phyloP scores from a whole-genome alignment of 2,888 invertebrate species.

The Agriopis marginaria region DNA sequence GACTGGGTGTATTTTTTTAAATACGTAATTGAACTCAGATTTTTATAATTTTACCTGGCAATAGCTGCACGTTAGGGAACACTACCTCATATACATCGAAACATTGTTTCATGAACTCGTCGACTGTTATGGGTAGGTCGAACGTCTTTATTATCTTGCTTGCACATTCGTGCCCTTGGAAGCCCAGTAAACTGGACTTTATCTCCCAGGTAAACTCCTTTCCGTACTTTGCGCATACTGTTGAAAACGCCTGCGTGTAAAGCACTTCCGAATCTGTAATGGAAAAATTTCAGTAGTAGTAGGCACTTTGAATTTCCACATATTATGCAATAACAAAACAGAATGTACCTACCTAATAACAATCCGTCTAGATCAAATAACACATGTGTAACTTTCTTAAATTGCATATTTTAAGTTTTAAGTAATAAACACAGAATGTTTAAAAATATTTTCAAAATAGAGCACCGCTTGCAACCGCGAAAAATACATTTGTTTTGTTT shows the following conservation, averaged over 20 bases:
- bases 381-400: constrained; percentile 84
- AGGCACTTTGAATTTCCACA: not conserved
- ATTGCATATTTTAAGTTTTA: constrained; percentile 59
- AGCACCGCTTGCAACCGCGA: no score
- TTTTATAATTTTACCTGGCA: constrained; percentile 87
- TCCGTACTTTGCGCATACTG: constrained; percentile 88
- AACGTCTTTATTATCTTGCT: constrained; percentile 86
- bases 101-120: constrained; percentile 88
- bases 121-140: constrained; percentile 87
- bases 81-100: constrained; percentile 82
- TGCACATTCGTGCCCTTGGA: constrained; percentile 88
- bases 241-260: constrained; percentile 90
- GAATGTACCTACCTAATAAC: constrained; percentile 76
- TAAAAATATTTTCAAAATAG: not conserved
- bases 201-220: constrained; percentile 93
- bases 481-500: no score
- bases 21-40: not conserved
- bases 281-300: constrained; percentile 14
- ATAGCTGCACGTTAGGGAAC: constrained; percentile 87
- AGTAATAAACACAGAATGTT: not conserved
- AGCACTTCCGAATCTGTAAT: constrained; percentile 92
- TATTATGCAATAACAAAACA: constrained; percentile 30
- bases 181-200: constrained; percentile 90
- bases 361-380: constrained; percentile 88
- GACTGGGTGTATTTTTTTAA: no score